phyloP scores from a whole-genome alignment of 2,113 vertebrate species.

The Xenotilapia flavipinnis region DNA sequence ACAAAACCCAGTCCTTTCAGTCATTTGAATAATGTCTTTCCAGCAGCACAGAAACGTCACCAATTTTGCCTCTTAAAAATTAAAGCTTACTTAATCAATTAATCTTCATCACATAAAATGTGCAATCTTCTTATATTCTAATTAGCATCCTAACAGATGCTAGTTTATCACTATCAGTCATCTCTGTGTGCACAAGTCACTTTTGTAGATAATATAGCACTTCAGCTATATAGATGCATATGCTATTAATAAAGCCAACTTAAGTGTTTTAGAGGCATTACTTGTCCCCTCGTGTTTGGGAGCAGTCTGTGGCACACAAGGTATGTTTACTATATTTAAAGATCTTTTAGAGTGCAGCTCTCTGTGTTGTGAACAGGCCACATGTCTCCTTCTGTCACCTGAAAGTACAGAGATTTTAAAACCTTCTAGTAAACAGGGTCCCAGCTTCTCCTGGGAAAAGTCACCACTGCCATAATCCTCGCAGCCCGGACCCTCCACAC shows the following conservation, averaged over 20 bases:
- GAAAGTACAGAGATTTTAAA: too few species aligned
- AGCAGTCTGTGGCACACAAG: too few species aligned
- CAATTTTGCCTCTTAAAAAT: neutral
- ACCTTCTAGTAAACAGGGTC: too few species aligned
- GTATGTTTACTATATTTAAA: too few species aligned
- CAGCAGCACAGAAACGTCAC: neutral
- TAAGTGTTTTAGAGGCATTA: too few species aligned
- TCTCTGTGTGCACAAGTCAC: neutral
- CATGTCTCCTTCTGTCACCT: too few species aligned
- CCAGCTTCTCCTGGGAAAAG: too few species aligned
- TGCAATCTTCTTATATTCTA: neutral
- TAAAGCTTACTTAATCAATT: neutral
- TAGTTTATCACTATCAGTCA: neutral
- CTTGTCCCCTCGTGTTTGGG: too few species aligned
- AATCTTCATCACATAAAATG: neutral
- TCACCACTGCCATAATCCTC: too few species aligned
- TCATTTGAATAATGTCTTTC: neutral
- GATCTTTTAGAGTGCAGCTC: too few species aligned
- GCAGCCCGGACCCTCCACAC: too few species aligned
- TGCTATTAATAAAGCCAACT: neutral
- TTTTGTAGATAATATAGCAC: neutral
- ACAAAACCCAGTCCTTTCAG: neutral
- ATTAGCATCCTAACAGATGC: neutral
- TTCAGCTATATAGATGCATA: neutral
- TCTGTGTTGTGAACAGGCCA: too few species aligned